These are phyloP conservation scores for Butastur rufipennis DNA, from an alignment of 2,113 vertebrate genomes.

Conservation along the genomic window DNA sequence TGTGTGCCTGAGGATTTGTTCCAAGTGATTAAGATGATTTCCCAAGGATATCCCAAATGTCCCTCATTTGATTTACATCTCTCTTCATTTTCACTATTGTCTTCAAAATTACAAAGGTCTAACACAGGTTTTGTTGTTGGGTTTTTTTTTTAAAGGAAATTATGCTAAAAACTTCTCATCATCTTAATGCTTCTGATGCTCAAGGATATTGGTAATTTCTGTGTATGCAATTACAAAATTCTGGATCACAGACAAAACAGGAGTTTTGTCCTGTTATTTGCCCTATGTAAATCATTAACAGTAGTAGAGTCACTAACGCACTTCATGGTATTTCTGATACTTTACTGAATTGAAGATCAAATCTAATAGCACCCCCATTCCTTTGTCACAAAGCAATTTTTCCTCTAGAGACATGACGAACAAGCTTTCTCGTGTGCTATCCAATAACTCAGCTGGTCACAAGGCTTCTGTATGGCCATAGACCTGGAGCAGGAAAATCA, in stretches of 20 bases:
- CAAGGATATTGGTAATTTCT: neutral
- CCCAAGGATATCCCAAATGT: neutral
- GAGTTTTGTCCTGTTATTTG: neutral
- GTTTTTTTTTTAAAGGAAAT: neutral
- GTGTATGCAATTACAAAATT: neutral
- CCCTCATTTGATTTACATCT: neutral
- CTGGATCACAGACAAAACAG: neutral
- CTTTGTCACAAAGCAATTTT: neutral
- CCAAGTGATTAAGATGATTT: neutral
- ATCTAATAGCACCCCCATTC: neutral
- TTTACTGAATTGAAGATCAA: neutral
- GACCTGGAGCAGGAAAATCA: neutral
- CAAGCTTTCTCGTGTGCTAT: neutral
- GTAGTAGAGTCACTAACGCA: neutral
- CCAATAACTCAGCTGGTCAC: neutral
- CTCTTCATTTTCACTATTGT: neutral
- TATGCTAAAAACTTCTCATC: neutral
- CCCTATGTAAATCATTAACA: neutral
- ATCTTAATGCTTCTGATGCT: neutral
- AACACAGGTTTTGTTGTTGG: neutral
- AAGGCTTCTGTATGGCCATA: neutral
- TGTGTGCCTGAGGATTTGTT: neutral
- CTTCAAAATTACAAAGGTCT: neutral
- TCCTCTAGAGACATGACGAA: neutral
- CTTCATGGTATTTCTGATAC: neutral